phyloP scores from a whole-genome alignment of 2,797 vertebrate genomes.

The Lagorchestes hirsutus region DNA sequence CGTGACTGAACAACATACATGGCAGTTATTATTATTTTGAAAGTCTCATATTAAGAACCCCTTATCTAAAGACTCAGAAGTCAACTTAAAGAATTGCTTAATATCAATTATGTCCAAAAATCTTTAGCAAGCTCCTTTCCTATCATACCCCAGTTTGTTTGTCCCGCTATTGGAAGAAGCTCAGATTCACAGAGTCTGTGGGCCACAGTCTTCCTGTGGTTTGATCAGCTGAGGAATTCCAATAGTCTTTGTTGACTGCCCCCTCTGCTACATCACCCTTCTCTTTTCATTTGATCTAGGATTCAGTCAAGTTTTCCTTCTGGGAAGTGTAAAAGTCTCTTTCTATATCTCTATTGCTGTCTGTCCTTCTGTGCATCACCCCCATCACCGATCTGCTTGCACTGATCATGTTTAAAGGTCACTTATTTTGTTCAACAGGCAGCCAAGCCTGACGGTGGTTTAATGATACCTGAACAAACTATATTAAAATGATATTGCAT shows the following conservation, averaged over 20 bases:
- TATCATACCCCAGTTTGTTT: not conserved
- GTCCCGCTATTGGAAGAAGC: not conserved
- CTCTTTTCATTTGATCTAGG: constrained; percentile 65
- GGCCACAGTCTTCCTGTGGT: constrained; percentile 13
- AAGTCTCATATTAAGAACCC: not conserved
- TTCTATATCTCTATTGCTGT: constrained; percentile 70
- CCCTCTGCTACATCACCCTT: constrained; percentile 70
- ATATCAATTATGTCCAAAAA: not conserved
- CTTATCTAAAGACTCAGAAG: not conserved
- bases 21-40: not conserved
- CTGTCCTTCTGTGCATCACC: constrained; percentile 76
- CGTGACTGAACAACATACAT: not conserved
- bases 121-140: not conserved
- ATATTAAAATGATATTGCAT: constrained; percentile 81
- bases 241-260: constrained; percentile 52
- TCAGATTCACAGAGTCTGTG: constrained; percentile 34
- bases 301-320: constrained; percentile 83
- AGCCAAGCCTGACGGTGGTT: constrained; percentile 82
- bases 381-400: constrained; percentile 80
- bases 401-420: constrained; percentile 88
- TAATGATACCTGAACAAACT: constrained; percentile 84
- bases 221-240: not conserved
- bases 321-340: constrained; percentile 80
- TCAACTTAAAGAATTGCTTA: not conserved
- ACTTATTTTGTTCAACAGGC: constrained; percentile 83